Base-by-base conservation (phyloP, 1,140 invertebrate species). In the Drosophila nikananu region DNA sequence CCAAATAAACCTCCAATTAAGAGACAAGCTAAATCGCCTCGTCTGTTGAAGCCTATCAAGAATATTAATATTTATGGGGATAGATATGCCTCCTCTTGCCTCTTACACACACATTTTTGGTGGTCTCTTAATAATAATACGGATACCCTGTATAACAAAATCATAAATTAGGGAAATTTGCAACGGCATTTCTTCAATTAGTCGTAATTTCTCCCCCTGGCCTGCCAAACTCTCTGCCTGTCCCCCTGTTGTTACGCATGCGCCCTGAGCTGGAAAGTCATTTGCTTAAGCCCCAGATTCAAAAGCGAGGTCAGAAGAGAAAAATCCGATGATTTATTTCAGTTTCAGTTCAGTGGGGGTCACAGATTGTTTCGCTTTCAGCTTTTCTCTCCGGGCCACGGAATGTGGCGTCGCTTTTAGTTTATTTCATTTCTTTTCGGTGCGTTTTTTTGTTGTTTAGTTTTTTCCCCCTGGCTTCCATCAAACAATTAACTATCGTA, bases 271-370 rank as follows among this genome's bases (percentile, higher is more conserved):
- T 76, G 72, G 72, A 60, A 77, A 75, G 54, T 39, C 65, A 72
- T 70, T 66, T 70, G 48, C 48, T 54, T 51, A 44, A 75, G 59
- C 61, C 52, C 39, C 39, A 42, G 52, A 57, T 37, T 27, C 46
- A 46, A 76, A 75, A 46, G 37, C 9, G 30, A n/a, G 23, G 32
- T 63, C 58, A 73, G 23, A 51, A n/a, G 49, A 41, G 49, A 62
- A 77, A 77, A 86, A 86, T 87, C 77, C 73, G 83, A 77, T 80
- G 80, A 87, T 86, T 87, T 80, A 83, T 83, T 68, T 62, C 63
- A 62, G 72, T 59, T 81, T 79, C 61, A 66, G 48, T 71, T 51
- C 44, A 41, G 52, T 39, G 35, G 41, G 51, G 75, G 73, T 77
- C 73, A 77, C 66, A 67, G 72, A 67, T 77, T 67, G 71, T 64